phyloP scores from a whole-genome alignment of 2,797 vertebrate genomes.

The Hippopotamyrus pictus region DNA sequence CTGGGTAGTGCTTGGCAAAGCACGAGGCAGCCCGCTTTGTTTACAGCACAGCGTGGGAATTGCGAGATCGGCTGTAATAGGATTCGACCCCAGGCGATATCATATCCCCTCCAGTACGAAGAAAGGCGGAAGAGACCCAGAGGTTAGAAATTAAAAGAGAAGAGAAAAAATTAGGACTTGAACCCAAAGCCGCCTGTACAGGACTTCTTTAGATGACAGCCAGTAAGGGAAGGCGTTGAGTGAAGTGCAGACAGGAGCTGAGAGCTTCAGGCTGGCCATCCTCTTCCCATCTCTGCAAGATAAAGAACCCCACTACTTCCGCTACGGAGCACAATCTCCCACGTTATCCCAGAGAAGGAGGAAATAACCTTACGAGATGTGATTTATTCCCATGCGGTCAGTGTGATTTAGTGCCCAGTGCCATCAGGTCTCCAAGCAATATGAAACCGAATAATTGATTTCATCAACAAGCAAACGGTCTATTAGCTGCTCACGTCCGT shows the following conservation, averaged over 20 bases:
- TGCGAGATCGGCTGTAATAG: neutral
- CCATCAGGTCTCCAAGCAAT: constrained; percentile 12
- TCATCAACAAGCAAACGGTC: constrained; percentile 17
- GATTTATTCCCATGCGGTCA: neutral
- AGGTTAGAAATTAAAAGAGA: neutral
- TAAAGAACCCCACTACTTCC: neutral
- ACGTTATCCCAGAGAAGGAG: neutral
- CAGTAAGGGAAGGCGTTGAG: neutral
- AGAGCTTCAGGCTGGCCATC: neutral
- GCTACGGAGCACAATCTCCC: neutral
- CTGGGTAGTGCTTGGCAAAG: neutral
- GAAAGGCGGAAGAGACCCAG: neutral
- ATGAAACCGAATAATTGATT: constrained; percentile 12
- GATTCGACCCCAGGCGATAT: neutral
- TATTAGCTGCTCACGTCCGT: neutral
- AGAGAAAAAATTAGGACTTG: neutral
- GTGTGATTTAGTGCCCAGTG: constrained; percentile 5
- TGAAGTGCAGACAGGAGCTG: neutral
- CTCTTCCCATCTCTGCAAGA: neutral
- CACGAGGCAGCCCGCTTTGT: neutral
- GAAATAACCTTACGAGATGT: neutral
- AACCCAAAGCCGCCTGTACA: neutral
- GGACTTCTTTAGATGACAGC: neutral
- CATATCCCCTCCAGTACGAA: neutral
- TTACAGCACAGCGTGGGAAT: neutral